Percentiles rank a stretch among this genome's conserved stretches.
These are phyloP conservation scores for Pherbina coryleti DNA, from an alignment of 2,888 invertebrate genomes.

Conservation along the genomic window DNA sequence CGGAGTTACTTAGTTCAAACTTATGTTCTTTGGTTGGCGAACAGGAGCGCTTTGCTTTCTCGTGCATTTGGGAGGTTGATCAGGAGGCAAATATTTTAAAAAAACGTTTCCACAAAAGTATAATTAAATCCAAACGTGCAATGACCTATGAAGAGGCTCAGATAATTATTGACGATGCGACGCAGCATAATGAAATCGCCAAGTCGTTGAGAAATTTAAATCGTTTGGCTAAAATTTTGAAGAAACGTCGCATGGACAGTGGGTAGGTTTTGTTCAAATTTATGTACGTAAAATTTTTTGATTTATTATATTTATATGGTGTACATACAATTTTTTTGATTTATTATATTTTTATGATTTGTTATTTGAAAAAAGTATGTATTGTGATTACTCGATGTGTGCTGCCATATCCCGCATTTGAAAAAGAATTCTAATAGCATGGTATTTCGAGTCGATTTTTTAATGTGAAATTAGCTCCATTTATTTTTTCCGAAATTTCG, in stretches of 20 bases:
- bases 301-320: no score
- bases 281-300: no score
- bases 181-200: conserved; percentile 80
- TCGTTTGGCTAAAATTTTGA: conserved; percentile 90
- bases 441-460: no score
- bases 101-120: conserved; percentile 90
- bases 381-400: no score
- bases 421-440: no score
- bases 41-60: conserved; percentile 94
- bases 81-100: conserved; percentile 83
- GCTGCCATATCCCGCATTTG: no score
- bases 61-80: conserved; percentile 95
- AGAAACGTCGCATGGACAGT: conserved; percentile 84
- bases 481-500: neutral
- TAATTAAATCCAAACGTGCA: conserved; percentile 91
- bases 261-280: conserved; percentile 73
- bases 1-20: conserved; percentile 92
- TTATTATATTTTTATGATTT: no score
- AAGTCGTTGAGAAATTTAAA: conserved; percentile 85
- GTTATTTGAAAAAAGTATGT: no score
- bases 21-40: conserved; percentile 93
- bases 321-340: no score
- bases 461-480: no score
- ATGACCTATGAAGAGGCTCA: conserved; percentile 99
- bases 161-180: conserved; percentile 87